Evolutionary conservation across 2,888 invertebrate species (phyloP), one percentile per base, ranked within the genome.

Genomic region (Balanococcus diminutus): DNA sequence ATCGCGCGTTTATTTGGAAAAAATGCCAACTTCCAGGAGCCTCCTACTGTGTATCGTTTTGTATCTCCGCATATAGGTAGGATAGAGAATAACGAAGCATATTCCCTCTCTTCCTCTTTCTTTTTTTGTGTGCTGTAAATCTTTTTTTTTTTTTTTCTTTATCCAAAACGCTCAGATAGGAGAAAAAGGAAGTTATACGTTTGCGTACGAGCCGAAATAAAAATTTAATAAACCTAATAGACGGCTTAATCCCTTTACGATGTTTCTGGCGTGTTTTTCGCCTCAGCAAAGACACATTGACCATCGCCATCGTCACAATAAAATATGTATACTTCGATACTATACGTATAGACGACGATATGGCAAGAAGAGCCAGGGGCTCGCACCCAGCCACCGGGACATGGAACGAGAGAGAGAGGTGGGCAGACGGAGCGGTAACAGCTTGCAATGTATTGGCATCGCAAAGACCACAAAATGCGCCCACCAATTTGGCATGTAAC

Each of bases 391-490:
- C 56, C 56, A 8, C 6, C 19, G 22, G 22, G 56, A 36, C 36
- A 36, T 36, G 14, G 46, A 46, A 11, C 2, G 46, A 28, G n/a
- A 67, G 28, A 28, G 61, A 56, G n/a, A 56, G 19, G n/a, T n/a
- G n/a, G n/a, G n/a, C n/a, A n/a, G n/a, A n/a, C 19, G 56, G n/a
- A 56, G 61, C 61, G 61, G 84, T 84, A 84, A 84, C 84, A 84
- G 84, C 84, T 84, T 84, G 84, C 72, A 32, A 28, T 72, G 67
- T 72, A 36, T 72, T 67, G 84, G 85, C 79, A 72, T 72, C 85
- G 36, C 72, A 25, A 8, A 85, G 72, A 51, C 85, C 85, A 79
- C 85, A 79, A 85, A 85, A 85, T 85, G 85, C 51, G 85, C 85
- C 84, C 75, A 42, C 72, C 39, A 75, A 67, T 75, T 85, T 75